phyloP scores from a whole-genome alignment of 1,140 invertebrate species.

The Capitella teleta region DNA sequence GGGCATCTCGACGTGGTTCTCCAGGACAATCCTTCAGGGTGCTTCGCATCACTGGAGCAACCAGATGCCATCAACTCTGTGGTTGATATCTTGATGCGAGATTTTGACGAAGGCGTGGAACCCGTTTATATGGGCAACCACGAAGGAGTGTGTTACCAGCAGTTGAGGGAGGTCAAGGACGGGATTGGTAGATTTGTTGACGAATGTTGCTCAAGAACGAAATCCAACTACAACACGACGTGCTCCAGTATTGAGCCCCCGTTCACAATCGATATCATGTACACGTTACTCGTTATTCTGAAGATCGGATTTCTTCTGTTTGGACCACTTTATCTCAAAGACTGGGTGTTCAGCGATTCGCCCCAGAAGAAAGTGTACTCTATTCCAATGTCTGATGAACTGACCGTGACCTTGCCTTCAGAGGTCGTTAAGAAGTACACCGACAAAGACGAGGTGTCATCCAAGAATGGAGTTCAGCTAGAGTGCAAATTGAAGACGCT shows the following conservation, averaged over 20 bases:
- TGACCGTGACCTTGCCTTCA: background rate
- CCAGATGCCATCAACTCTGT: background rate
- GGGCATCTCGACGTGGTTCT: background rate
- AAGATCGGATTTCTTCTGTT: background rate
- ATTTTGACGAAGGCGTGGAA: background rate
- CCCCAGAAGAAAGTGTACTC: background rate
- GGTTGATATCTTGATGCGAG: background rate
- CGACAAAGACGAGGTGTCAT: background rate
- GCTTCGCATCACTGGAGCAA: background rate
- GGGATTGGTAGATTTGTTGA: background rate
- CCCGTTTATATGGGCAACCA: background rate
- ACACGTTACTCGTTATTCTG: background rate
- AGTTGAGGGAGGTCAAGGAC: background rate
- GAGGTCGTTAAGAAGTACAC: background rate
- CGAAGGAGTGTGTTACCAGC: background rate
- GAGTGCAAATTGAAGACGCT: slow-evolving; percentile 1
- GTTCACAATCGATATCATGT: background rate
- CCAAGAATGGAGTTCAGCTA: background rate
- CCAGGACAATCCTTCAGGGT: background rate
- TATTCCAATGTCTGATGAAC: background rate
- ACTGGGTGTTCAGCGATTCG: background rate
- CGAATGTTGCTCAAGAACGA: background rate
- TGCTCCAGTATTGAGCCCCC: background rate
- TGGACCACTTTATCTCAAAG: background rate
- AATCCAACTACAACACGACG: background rate